Conservation (phyloP, 2,113 vertebrate genomes). For the Python bivittatus region DNA sequence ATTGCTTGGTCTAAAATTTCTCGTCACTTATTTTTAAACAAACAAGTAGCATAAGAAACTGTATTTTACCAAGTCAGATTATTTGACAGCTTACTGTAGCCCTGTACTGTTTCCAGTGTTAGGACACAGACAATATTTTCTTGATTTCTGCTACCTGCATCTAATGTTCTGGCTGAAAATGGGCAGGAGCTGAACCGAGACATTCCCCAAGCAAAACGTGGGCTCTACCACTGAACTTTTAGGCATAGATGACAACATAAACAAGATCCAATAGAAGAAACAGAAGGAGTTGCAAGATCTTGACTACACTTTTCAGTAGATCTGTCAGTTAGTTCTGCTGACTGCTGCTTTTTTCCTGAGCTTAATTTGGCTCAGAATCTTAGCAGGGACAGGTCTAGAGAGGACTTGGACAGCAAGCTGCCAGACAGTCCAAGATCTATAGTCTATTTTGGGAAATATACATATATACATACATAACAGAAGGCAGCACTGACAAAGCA, state of each 20-base stretch:
- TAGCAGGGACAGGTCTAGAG: neutral
- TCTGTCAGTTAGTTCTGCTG: neutral
- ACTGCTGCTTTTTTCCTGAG: neutral
- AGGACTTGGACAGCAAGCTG: neutral
- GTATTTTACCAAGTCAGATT: neutral
- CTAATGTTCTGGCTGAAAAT: neutral
- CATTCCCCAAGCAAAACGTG: neutral
- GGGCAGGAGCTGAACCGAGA: neutral
- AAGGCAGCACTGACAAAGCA: neutral
- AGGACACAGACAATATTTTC: neutral
- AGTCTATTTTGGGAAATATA: neutral
- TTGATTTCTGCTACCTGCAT: neutral
- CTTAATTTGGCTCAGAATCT: neutral
- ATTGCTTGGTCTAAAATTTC: accelerated
- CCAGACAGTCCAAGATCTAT: neutral
- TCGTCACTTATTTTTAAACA: neutral
- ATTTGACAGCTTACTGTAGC: neutral
- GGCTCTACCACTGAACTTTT: neutral
- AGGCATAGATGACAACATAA: neutral
- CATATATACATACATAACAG: too few relatives aligned
- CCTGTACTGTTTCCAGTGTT: neutral
- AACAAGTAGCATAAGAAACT: neutral
- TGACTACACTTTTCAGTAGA: neutral
- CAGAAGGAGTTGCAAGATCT: neutral
- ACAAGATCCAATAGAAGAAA: neutral